These are phyloP conservation scores for Allygus modestus DNA, from an alignment of 2,888 invertebrate genomes.

Conservation along the genomic window DNA sequence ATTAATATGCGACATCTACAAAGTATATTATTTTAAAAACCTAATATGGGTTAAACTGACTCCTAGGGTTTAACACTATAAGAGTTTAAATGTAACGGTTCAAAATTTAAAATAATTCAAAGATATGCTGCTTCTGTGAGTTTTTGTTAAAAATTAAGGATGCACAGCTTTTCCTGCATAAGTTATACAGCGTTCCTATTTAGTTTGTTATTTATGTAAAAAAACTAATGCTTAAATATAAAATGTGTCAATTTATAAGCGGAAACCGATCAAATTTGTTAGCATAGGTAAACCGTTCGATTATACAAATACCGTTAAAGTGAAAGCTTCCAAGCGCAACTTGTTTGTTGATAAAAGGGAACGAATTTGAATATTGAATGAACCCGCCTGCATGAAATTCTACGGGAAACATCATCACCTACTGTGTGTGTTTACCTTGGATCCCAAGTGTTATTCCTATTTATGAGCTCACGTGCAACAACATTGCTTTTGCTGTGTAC, in stretches of 20 bases:
- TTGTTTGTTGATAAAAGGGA: constrained; percentile 44
- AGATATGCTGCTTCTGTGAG: too few species aligned
- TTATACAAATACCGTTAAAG: constrained; percentile 37
- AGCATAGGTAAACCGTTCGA: constrained; percentile 27
- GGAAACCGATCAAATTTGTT: not conserved
- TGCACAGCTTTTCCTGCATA: too few species aligned
- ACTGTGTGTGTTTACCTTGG: constrained; percentile 6
- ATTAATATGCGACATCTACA: too few species aligned
- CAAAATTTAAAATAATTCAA: too few species aligned
- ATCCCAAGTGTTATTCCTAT: constrained; percentile 37
- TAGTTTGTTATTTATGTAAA: too few species aligned
- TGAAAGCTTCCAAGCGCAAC: constrained; percentile 26
- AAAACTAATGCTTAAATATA: too few species aligned
- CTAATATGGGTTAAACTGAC: too few species aligned
- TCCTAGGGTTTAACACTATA: too few species aligned
- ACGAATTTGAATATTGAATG: constrained; percentile 46
- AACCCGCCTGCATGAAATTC: constrained; percentile 42
- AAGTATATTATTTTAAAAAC: too few species aligned
- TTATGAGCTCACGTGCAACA: constrained; percentile 8
- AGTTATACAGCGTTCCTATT: too few species aligned
- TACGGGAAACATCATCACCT: constrained; percentile 15
- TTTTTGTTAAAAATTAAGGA: too few species aligned
- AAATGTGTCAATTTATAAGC: not conserved
- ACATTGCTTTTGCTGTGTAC: not conserved
- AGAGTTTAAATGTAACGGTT: not conserved